A percentile compares a stretch with the other conserved stretches of the same genome.
phyloP scores from a whole-genome alignment of 1,140 invertebrate genomes.

The Drusus annulatus region DNA sequence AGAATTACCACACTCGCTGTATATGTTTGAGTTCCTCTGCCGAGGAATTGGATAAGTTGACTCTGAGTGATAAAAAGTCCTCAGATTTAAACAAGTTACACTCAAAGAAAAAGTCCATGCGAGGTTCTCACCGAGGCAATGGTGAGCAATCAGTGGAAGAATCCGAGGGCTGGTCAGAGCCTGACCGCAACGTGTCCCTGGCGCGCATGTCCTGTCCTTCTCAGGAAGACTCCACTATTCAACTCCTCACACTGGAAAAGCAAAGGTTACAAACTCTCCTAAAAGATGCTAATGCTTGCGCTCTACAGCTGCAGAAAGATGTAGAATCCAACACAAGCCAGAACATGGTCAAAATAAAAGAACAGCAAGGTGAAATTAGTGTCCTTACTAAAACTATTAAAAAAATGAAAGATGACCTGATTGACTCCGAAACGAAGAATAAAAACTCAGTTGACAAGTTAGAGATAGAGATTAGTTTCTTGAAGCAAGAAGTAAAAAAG shows the following conservation, averaged over 20 bases:
- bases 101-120: slow-evolving; percentile 39
- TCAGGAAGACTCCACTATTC: neutral
- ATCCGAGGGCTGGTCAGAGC: slow-evolving; percentile 88
- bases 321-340: slow-evolving; percentile 32
- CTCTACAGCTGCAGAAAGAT: slow-evolving; percentile 26
- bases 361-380: slow-evolving; percentile 49
- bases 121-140: neutral
- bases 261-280: neutral
- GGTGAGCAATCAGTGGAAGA: slow-evolving; percentile 67
- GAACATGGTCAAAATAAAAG: slow-evolving; percentile 31
- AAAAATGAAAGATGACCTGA: slow-evolving; percentile 16
- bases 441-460: slow-evolving; percentile 16
- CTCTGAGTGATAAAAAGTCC: neutral
- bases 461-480: slow-evolving; percentile 20
- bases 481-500: slow-evolving; percentile 32
- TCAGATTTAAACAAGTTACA: slow-evolving; percentile 17
- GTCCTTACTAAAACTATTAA: slow-evolving; percentile 21
- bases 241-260: slow-evolving; percentile 32
- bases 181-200: slow-evolving; percentile 84
- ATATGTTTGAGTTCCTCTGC: slow-evolving; percentile 41
- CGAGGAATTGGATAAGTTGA: slow-evolving; percentile 44
- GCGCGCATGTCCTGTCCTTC: slow-evolving; percentile 77
- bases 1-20: slow-evolving; percentile 38
- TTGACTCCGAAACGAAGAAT: slow-evolving; percentile 5
- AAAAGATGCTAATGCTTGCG: neutral